A percentile compares a stretch with the other conserved stretches of the same genome.
These are phyloP conservation scores for Oeneis ivallda DNA, from an alignment of 2,888 invertebrate species.

Conservation along the genomic window DNA sequence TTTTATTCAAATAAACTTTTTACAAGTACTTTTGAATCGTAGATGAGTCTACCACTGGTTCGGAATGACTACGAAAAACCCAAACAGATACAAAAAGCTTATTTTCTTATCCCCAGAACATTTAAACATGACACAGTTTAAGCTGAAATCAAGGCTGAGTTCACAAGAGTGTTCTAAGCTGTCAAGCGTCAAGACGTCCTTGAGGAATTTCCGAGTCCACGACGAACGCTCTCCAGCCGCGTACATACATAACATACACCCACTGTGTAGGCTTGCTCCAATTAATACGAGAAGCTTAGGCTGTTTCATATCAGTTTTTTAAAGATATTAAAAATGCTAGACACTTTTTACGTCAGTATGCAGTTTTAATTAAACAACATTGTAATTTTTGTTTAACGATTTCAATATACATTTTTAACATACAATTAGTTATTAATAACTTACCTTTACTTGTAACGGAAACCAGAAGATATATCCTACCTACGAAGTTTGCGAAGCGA, in stretches of 20 bases:
- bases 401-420: no score
- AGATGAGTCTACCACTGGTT: no score
- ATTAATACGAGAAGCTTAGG: conserved; percentile 5
- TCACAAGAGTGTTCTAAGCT: conserved; percentile 16
- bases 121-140: conserved; percentile 33
- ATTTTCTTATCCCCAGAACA: conserved; percentile 38
- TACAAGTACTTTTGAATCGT: no score
- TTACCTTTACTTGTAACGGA: not conserved
- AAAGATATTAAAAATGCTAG: conserved; percentile 3
- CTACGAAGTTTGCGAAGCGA: no score
- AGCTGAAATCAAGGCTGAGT: conserved; percentile 13
- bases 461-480: no score
- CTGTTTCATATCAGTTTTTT: conserved; percentile 6
- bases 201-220: conserved; percentile 40
- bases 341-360: not conserved
- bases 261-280: conserved; percentile 1
- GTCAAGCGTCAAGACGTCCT: conserved; percentile 12
- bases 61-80: no score
- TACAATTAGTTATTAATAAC: not conserved
- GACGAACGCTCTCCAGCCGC: conserved; percentile 29
- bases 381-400: no score
- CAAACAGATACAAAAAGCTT: not conserved
- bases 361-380: no score
- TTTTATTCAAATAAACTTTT: no score
- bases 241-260: conserved; percentile 29